Conservation (phyloP, 2,888 invertebrate genomes). For the Lithophane semibrunnea region DNA sequence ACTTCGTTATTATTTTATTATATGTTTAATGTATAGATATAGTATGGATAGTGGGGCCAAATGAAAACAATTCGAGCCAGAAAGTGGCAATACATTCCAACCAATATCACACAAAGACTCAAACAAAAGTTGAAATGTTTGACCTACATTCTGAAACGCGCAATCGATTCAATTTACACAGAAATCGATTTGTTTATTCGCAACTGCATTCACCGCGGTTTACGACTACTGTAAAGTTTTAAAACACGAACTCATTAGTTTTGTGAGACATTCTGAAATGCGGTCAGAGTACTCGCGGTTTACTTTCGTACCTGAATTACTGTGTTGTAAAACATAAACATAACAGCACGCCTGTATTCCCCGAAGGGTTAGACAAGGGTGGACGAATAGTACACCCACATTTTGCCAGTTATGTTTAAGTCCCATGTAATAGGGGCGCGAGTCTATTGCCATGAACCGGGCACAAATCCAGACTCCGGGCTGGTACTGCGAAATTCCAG, state of each 20-base stretch:
- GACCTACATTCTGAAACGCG: constrained; percentile 46
- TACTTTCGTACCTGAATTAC: not conserved
- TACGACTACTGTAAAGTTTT: constrained; percentile 8
- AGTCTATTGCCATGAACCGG: too few relatives aligned
- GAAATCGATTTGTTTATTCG: constrained; percentile 42
- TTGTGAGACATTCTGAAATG: constrained; percentile 12
- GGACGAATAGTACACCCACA: too few relatives aligned
- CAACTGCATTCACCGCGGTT: constrained; percentile 11
- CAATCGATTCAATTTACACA: constrained; percentile 42
- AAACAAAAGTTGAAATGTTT: constrained; percentile 35
- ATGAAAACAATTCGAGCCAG: not conserved
- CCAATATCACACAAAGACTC: constrained; percentile 29
- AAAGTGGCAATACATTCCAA: constrained; percentile 20
- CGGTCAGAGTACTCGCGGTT: not conserved
- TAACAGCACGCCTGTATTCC: too few relatives aligned
- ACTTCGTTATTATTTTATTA: too few relatives aligned
- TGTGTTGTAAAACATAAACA: not conserved
- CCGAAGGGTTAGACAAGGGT: too few relatives aligned
- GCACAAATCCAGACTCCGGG: too few relatives aligned
- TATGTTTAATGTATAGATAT: too few relatives aligned
- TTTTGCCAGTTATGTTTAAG: too few relatives aligned
- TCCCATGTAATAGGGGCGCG: too few relatives aligned
- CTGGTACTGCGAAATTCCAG: too few relatives aligned
- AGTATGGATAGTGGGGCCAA: not conserved
- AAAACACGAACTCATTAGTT: constrained; percentile 16